Evolutionary conservation across 1,140 invertebrate genomes (phyloP), one percentile per base, ranked within the genome.

Genomic region (Oedothorax gibbosus): DNA sequence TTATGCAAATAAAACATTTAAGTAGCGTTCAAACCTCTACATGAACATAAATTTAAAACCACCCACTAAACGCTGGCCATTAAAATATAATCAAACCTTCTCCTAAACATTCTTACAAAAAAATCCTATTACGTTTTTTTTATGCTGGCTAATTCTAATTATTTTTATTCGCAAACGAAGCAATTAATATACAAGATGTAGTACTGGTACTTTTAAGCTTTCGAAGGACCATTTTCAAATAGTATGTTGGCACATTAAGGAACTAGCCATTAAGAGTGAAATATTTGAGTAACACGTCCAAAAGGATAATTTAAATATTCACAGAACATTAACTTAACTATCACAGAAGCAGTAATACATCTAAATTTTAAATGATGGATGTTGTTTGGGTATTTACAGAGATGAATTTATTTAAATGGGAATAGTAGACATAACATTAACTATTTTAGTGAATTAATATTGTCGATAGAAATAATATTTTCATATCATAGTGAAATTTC

Each of bases 221-320:
- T 51, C 18, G 49, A 1, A 35, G 35, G 35, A 10, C 15, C 18
- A 66, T 66, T 51, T n/a, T 18, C 64, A 21, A n/a, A 15, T n/a
- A 71, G 68, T n/a, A 71, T 49, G 68, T 51, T 10, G 68, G 49
- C 14, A 15, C 68, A 71, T 71, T 69, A 51, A 51, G 35, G 14
- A 69, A 51, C 49, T 12, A n/a, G 14, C 68, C 49, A 69, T 69
- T 51, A 69, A 18, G 49, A 12, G 11, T 5, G 4, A 51, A 69
- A 60, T 18, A 18, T 53, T 51, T 51, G 68, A 71, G 53, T 51
- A 51, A n/a, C 49, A 51, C 18, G 49, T 53, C 50, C 20, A 18
- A n/a, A 11, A 71, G 15, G 49, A 71, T 71, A 71, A 71, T 53
- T 71, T 71, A 71, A 71, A 71, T 71, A 71, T 71, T 50, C 50